Evolutionary conservation across 2,888 invertebrate species (phyloP).

Genomic region (Dicranocentrus wangi): DNA sequence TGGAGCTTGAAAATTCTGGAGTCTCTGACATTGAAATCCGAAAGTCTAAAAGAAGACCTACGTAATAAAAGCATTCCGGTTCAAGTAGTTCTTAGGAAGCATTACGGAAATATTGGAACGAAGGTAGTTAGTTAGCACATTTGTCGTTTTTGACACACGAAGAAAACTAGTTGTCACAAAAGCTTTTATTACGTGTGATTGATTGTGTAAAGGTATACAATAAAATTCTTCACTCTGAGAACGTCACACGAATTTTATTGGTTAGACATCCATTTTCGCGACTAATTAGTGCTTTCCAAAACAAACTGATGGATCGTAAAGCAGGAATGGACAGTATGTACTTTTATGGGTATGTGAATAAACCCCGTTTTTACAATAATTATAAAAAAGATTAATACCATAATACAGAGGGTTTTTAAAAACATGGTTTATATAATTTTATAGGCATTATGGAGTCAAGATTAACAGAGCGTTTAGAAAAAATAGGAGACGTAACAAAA

Average conservation of each 20-base stretch:
- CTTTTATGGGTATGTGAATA: constrained; percentile 68
- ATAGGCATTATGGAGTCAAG: constrained; percentile 67
- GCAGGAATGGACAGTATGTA: constrained; percentile 66
- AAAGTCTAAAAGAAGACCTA: constrained; percentile 27
- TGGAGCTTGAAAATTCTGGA: constrained; percentile 69
- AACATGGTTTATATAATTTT: neutral
- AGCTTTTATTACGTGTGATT: too few species aligned
- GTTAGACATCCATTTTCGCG: constrained; percentile 70
- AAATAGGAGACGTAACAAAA: constrained; percentile 53
- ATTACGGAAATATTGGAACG: constrained; percentile 66
- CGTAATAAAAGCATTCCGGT: constrained; percentile 54
- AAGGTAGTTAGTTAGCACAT: constrained; percentile 37
- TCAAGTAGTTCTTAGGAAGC: constrained; percentile 66
- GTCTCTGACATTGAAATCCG: neutral
- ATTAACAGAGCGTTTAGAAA: constrained; percentile 66
- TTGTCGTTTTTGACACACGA: too few species aligned
- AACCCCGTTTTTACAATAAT: too few species aligned
- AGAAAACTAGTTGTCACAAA: too few species aligned
- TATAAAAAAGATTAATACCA: neutral
- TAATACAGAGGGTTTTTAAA: neutral
- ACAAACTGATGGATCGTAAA: constrained; percentile 69
- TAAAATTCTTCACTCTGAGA: constrained; percentile 42
- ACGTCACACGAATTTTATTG: constrained; percentile 63
- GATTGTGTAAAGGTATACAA: constrained; percentile 66
- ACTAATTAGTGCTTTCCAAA: constrained; percentile 69